Evolutionary conservation across 2,888 invertebrate genomes (phyloP).

Genomic region (Parasteatoda lunata): DNA sequence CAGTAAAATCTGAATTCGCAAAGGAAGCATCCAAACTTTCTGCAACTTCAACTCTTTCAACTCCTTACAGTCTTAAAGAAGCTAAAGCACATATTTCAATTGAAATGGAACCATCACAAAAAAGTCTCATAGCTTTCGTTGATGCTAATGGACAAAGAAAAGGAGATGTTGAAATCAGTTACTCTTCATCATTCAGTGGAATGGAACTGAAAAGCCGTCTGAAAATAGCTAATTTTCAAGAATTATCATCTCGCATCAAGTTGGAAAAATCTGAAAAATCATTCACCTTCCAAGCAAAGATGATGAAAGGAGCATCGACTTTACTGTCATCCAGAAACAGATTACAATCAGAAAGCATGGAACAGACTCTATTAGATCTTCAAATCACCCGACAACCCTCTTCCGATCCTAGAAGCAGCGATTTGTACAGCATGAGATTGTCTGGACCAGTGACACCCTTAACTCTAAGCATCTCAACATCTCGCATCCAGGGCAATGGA

Average conservation of each 20-base stretch:
- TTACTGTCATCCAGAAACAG: conserved; percentile 24
- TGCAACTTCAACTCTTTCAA: conserved; percentile 6
- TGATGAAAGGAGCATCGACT: conserved; percentile 21
- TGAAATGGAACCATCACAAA: conserved; percentile 4
- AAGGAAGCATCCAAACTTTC: background rate
- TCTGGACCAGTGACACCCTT: conserved; percentile 26
- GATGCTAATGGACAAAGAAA: conserved; percentile 43
- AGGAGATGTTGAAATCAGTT: conserved; percentile 31
- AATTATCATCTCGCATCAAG: conserved; percentile 39
- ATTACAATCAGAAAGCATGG: conserved; percentile 14
- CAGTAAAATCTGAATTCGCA: conserved; percentile 7
- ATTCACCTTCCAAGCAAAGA: conserved; percentile 8
- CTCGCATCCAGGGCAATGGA: conserved; percentile 9
- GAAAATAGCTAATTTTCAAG: conserved; percentile 25
- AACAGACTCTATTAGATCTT: conserved; percentile 34
- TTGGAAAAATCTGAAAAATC: conserved; percentile 20
- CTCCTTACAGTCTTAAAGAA: conserved; percentile 25
- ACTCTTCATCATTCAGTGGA: background rate
- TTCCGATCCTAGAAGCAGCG: background rate
- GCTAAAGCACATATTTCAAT: conserved; percentile 16
- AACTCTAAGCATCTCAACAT: conserved; percentile 8
- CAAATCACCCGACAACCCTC: conserved; percentile 30
- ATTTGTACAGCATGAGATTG: conserved; percentile 17
- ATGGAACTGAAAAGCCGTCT: conserved; percentile 34
- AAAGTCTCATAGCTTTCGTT: conserved; percentile 11